A percentile compares a stretch with the other conserved stretches of the same genome.
These are phyloP conservation scores for Microplitis manilae DNA, from an alignment of 2,888 invertebrate species.

Conservation along the genomic window DNA sequence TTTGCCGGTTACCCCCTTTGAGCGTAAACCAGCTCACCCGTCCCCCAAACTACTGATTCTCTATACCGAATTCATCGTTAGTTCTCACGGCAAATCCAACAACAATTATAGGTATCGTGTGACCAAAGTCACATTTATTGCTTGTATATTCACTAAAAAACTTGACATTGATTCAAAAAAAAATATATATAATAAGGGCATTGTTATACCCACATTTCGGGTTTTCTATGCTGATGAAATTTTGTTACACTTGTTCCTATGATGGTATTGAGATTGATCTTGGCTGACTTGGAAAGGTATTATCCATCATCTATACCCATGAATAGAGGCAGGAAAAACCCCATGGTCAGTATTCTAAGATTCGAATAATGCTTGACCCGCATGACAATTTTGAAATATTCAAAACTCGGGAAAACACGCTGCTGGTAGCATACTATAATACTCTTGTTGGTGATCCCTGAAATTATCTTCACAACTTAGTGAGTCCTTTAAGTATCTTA, in stretches of 20 bases:
- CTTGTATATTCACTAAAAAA: not conserved
- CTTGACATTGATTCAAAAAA: not conserved
- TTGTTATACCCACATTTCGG: not conserved
- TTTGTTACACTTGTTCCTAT: not conserved
- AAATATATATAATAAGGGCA: not conserved
- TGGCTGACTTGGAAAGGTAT: not conserved
- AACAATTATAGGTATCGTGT: constrained; percentile 33
- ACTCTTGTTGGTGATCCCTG: not conserved
- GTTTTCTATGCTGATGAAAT: not conserved
- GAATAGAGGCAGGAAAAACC: not conserved
- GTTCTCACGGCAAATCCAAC: not conserved
- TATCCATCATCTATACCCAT: not conserved
- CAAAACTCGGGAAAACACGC: not conserved
- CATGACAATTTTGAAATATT: not conserved
- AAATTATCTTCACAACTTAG: not conserved
- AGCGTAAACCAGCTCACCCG: not conserved
- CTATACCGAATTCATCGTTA: not conserved
- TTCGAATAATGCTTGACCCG: not conserved
- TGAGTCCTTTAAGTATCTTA: not conserved
- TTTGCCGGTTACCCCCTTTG: not conserved
- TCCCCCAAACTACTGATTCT: not conserved
- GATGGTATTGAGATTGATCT: not conserved
- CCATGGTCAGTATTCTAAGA: not conserved
- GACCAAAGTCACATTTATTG: constrained; percentile 7
- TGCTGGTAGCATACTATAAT: not conserved